A percentile compares a stretch with the other conserved stretches of the same genome.
These are phyloP conservation scores for Scaptomyza flava DNA, from an alignment of 2,888 invertebrate species.

Conservation along the genomic window DNA sequence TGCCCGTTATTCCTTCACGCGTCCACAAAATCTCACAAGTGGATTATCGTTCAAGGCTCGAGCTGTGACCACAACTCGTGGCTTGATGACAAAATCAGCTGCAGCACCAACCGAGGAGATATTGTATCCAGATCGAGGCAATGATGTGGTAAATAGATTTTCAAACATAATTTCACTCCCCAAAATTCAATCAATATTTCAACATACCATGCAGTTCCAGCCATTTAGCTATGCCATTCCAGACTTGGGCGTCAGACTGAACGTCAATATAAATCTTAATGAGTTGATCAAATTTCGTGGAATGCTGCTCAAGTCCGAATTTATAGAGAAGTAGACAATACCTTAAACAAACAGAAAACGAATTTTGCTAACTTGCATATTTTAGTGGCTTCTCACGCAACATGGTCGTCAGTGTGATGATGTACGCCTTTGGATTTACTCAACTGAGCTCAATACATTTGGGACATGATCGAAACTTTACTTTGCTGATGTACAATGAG, in stretches of 20 bases:
- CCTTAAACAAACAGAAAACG: too few relatives aligned
- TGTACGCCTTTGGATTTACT: conserved; percentile 83
- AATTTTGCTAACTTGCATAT: neutral
- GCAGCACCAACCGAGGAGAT: conserved; percentile 81
- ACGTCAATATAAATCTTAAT: conserved; percentile 82
- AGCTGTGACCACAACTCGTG: conserved; percentile 83
- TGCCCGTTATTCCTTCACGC: conserved; percentile 81
- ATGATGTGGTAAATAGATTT: conserved; percentile 75
- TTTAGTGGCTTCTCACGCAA: conserved; percentile 83
- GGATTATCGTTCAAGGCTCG: conserved; percentile 84
- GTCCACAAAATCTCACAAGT: conserved; percentile 83
- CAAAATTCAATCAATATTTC: neutral
- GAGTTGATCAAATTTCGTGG: conserved; percentile 83
- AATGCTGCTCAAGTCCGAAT: conserved; percentile 84
- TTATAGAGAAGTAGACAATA: conserved; percentile 82
- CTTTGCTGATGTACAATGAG: conserved; percentile 82
- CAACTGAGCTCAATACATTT: conserved; percentile 84
- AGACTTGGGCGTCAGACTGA: conserved; percentile 82
- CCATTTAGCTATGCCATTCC: conserved; percentile 80
- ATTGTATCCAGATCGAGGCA: conserved; percentile 81
- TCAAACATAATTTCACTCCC: neutral
- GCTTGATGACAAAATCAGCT: conserved; percentile 81
- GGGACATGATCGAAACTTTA: conserved; percentile 84
- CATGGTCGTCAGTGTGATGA: conserved; percentile 81
- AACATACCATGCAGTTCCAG: conserved; percentile 72